Base-by-base conservation (phyloP, 2,888 invertebrate genomes). In the Timema cristinae region DNA sequence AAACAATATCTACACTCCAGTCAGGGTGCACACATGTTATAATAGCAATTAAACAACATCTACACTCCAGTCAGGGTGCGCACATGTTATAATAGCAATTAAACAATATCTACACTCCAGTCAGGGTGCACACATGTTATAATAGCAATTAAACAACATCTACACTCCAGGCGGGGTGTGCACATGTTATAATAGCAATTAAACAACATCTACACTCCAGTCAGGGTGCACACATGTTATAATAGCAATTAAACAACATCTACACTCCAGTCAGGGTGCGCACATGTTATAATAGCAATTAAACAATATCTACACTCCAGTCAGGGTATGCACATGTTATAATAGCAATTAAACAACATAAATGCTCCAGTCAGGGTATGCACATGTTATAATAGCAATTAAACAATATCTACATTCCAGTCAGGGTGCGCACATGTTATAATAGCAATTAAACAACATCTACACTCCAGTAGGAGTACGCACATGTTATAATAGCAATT, bases 11-110 rank as follows among this genome's bases (percentile, higher is more conserved):
- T 90, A 89, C 79, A 88, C 92, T 0, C 93, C 94, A 5, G 90
- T 91, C 63, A 86, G 90, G 79, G 89, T 89, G 78, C 66, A 72
- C 32, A 32, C 32, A 32, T 32, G 32, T 32, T 32, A 32, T 32
- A 32, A 2, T 32, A 32, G 1, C 32, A 32, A 32, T 32, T 32
- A 32, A 32, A 32, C 50, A 89, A 88, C 48, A 86, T 94, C 76
- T 90, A 89, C 79, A 88, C 92, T 0, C 93, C 94, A 5, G 90
- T 91, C 63, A 86, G 90, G 79, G 89, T 89, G 78, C 66, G 72
- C 32, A 32, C 32, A 32, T 32, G 32, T 32, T 32, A 32, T 32
- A 32, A 2, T 32, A 32, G 1, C 32, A 32, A 32, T 32, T 32
- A 32, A 32, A 32, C 50, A 89, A 88, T 47, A 86, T 94, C 76